These are phyloP conservation scores for Cyanoliseus patagonus DNA, from an alignment of 2,113 vertebrate genomes.

Conservation along the genomic window DNA sequence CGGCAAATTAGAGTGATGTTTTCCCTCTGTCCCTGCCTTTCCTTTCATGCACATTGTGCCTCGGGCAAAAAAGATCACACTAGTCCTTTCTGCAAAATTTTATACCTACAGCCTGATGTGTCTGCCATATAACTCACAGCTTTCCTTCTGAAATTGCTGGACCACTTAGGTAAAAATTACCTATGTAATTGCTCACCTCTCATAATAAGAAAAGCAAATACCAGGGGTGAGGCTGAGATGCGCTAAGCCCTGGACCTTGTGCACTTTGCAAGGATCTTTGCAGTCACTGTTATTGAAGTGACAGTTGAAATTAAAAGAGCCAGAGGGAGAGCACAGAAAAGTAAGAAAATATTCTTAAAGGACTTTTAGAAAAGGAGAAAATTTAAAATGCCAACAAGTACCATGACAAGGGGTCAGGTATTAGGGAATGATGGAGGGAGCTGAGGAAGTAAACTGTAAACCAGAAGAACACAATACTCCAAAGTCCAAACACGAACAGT, in stretches of 20 bases:
- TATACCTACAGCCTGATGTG: constrained; percentile 26
- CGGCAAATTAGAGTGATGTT: constrained; percentile 62
- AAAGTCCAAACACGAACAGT: neutral
- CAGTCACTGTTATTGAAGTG: neutral
- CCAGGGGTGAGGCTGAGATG: neutral
- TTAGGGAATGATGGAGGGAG: neutral
- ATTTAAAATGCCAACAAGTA: rapidly evolving
- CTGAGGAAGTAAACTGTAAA: neutral
- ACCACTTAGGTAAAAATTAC: neutral
- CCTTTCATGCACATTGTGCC: neutral
- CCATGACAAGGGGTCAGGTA: neutral
- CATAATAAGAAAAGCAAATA: neutral
- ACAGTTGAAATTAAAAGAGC: neutral
- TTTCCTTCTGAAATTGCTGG: constrained; percentile 2
- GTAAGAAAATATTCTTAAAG: neutral
- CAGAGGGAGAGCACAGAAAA: neutral
- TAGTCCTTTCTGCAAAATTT: constrained; percentile 24
- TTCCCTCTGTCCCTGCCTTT: neutral
- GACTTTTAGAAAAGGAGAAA: neutral
- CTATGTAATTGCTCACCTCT: neutral
- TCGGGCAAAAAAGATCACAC: constrained; percentile 27
- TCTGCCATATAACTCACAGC: constrained; percentile 28
- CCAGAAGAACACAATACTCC: neutral
- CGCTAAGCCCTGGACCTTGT: rapidly evolving
- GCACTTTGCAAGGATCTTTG: neutral